Conservation (phyloP, 1,140 invertebrate genomes). For the Procambarus virginalis region DNA sequence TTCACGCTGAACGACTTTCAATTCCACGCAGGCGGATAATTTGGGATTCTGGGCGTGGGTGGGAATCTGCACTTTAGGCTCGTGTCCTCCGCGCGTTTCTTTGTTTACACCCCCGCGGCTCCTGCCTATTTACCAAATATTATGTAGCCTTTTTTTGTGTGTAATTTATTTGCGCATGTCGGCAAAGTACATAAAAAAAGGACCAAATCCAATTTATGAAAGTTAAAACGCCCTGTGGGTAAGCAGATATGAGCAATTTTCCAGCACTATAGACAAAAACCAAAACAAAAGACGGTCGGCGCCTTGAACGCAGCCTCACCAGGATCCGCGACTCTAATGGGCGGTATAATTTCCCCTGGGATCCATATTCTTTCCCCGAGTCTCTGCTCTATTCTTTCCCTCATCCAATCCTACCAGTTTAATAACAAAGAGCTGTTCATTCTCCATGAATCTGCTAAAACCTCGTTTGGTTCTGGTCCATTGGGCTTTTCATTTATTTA, state of each 20-base stretch:
- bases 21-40: constrained; percentile 7
- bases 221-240: background rate
- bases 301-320: background rate
- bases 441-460: background rate
- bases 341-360: constrained; percentile 7
- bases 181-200: background rate
- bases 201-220: background rate
- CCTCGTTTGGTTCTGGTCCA: background rate
- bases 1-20: constrained; percentile 5
- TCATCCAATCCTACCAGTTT: background rate
- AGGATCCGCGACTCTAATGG: background rate
- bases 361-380: background rate
- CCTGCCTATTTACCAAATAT: background rate
- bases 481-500: no score
- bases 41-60: constrained; percentile 6
- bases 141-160: background rate
- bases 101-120: background rate
- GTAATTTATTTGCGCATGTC: background rate
- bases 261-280: background rate
- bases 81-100: background rate
- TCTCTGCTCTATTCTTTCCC: constrained; percentile 7
- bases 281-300: background rate
- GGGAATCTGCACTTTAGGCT: background rate
- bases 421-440: background rate
- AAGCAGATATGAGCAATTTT: no score